Evolutionary conservation across 1,140 invertebrate genomes (phyloP).

Genomic region (Drosophila malerkotliana): DNA sequence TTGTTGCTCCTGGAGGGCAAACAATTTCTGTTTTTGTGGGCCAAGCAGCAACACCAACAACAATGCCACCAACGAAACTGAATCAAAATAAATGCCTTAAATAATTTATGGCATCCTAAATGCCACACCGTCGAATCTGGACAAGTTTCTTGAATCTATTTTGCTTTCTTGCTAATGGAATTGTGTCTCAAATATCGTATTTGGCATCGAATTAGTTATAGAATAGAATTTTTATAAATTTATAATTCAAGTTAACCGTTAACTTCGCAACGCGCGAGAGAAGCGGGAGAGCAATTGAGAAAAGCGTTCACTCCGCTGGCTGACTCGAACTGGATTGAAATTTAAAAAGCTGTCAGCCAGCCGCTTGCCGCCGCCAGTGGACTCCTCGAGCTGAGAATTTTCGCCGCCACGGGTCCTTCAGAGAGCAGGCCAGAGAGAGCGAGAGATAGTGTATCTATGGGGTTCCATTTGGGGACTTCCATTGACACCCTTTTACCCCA

Average conservation of each 20-base stretch:
- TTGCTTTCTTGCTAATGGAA: neutral
- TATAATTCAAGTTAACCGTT: slow-evolving; percentile 32
- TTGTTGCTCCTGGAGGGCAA: slow-evolving; percentile 67
- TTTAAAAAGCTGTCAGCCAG: slow-evolving; percentile 62
- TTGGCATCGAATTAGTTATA: neutral
- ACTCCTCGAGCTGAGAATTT: slow-evolving; percentile 4
- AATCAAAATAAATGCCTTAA: slow-evolving; percentile 75
- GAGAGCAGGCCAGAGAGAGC: neutral
- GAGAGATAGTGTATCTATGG: slow-evolving; percentile 65
- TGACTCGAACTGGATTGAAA: slow-evolving; percentile 80
- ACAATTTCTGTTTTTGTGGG: slow-evolving; percentile 69
- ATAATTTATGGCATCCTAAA: slow-evolving; percentile 69
- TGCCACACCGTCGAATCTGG: slow-evolving; percentile 5
- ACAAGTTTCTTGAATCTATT: slow-evolving; percentile 13
- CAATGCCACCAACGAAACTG: slow-evolving; percentile 39
- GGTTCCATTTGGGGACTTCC: slow-evolving; percentile 61
- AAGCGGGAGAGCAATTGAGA: slow-evolving; percentile 8
- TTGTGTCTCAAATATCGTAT: neutral
- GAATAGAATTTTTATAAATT: slow-evolving; percentile 20
- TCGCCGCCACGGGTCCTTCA: slow-evolving; percentile 3
- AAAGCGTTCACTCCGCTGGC: slow-evolving; percentile 61
- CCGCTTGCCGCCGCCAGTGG: slow-evolving; percentile 24
- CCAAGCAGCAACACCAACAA: slow-evolving; percentile 50
- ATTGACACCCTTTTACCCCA: slow-evolving; percentile 73
- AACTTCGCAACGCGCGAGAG: slow-evolving; percentile 43